phyloP scores from a whole-genome alignment of 53 echinoderm and acorn worm genomes.

The Arbacia lixula region DNA sequence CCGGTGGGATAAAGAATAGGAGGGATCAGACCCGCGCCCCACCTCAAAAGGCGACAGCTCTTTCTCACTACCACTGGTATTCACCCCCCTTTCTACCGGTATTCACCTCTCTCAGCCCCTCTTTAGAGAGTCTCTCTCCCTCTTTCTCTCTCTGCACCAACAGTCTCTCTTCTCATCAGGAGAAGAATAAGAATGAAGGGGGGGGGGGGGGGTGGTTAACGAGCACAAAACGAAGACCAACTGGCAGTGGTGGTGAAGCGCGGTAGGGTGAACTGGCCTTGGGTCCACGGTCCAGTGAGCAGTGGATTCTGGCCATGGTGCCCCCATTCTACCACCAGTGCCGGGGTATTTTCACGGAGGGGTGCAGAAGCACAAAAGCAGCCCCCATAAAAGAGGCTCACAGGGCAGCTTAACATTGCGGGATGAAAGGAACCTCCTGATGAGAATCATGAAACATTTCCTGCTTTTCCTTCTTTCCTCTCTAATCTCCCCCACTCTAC shows the following conservation, averaged over 20 bases:
- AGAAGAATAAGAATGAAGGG: too few relatives aligned
- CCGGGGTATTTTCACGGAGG: slow-evolving; percentile 46
- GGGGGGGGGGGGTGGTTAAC: too few relatives aligned
- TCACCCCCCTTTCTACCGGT: not conserved
- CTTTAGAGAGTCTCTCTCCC: too few relatives aligned
- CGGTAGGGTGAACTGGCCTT: not conserved
- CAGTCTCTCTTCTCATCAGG: slow-evolving; percentile 35
- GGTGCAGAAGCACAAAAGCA: slow-evolving; percentile 24
- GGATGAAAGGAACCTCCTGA: too few relatives aligned
- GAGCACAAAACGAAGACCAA: not conserved
- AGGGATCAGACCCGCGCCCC: slow-evolving; percentile 17
- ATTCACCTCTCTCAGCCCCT: not conserved
- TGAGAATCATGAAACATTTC: not conserved
- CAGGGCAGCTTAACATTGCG: not conserved
- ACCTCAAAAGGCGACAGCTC: slow-evolving; percentile 21
- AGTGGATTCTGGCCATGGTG: not conserved
- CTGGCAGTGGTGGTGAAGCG: slow-evolving; percentile 6
- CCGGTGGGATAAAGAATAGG: slow-evolving; percentile 38
- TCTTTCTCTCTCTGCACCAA: not conserved
- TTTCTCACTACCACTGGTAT: not conserved
- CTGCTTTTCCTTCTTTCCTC: not conserved
- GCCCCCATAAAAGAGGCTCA: not conserved
- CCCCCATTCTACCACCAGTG: slow-evolving; percentile 1
- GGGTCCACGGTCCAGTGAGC: slow-evolving; percentile 23
- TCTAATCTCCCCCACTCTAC: too few relatives aligned